Evolutionary conservation across 2,797 vertebrate species (phyloP).

Genomic region (Lindbergichthys nudifrons): DNA sequence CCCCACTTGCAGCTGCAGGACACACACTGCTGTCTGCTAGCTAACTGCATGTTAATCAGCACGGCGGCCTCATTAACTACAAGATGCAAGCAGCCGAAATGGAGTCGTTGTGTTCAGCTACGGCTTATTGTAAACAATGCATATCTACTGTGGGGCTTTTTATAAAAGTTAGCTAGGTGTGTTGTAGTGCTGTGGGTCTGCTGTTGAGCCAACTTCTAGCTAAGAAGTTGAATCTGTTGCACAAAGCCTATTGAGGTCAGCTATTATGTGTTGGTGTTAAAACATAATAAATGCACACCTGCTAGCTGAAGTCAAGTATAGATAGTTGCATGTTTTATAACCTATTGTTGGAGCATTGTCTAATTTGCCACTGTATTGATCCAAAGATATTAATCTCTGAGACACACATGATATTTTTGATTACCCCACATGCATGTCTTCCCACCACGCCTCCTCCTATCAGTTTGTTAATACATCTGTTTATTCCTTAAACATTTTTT

Average conservation of each 20-base stretch:
- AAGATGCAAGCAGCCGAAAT: conserved; percentile 63
- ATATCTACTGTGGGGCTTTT: conserved; percentile 13
- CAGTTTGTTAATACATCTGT: conserved; percentile 3
- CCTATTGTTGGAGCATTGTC: too few relatives aligned
- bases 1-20: conserved; percentile 53
- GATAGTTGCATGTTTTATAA: neutral
- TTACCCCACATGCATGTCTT: neutral
- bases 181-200: neutral
- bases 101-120: conserved; percentile 60
- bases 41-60: conserved; percentile 57
- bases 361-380: neutral
- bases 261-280: neutral
- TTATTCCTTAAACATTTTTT: neutral
- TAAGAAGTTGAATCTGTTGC: conserved; percentile 9
- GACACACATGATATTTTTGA: neutral
- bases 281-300: neutral
- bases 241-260: neutral
- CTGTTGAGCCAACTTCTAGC: neutral
- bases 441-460: neutral
- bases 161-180: conserved; percentile 2
- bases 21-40: conserved; percentile 39
- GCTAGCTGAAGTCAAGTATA: neutral
- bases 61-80: conserved; percentile 63
- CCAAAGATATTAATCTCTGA: neutral
- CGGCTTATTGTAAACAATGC: conserved; percentile 46